These are phyloP conservation scores for Bathynomus jamesi DNA, from an alignment of 1,140 invertebrate genomes.

Conservation along the genomic window DNA sequence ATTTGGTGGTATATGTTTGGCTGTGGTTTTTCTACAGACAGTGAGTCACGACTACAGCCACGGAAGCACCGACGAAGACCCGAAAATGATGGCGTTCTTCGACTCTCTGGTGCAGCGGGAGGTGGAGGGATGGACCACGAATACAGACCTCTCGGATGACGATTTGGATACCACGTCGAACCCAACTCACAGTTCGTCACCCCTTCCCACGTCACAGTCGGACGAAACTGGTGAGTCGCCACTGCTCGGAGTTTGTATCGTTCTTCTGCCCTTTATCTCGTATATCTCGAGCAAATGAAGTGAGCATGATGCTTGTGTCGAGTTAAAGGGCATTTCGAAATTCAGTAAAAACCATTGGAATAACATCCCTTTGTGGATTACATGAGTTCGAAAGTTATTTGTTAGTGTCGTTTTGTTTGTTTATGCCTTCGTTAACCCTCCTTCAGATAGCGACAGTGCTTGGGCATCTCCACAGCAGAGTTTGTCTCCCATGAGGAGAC, in stretches of 20 bases:
- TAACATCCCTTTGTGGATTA: background rate
- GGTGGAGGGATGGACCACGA: constrained; percentile 55
- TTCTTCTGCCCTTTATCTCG: too few species aligned
- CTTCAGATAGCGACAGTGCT: background rate
- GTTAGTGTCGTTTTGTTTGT: background rate
- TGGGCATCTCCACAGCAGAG: background rate
- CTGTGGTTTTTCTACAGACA: constrained; percentile 12
- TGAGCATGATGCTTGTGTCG: too few species aligned
- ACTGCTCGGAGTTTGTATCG: too few species aligned
- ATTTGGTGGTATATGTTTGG: too few species aligned
- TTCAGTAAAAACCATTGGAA: background rate
- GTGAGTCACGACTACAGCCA: constrained; percentile 44
- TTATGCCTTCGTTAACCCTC: background rate
- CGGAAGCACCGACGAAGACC: constrained; percentile 72
- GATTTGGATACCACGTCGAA: background rate
- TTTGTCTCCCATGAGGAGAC: background rate
- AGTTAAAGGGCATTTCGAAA: too few species aligned
- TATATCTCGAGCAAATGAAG: too few species aligned
- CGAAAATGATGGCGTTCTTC: constrained; percentile 93
- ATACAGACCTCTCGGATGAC: constrained; percentile 34
- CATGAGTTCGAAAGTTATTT: background rate
- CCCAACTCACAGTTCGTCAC: background rate
- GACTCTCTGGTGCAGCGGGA: constrained; percentile 85
- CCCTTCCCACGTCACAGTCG: background rate
- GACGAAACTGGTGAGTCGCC: too few species aligned